phyloP scores from a whole-genome alignment of 2,888 invertebrate genomes.

The Drosophila phalerata region DNA sequence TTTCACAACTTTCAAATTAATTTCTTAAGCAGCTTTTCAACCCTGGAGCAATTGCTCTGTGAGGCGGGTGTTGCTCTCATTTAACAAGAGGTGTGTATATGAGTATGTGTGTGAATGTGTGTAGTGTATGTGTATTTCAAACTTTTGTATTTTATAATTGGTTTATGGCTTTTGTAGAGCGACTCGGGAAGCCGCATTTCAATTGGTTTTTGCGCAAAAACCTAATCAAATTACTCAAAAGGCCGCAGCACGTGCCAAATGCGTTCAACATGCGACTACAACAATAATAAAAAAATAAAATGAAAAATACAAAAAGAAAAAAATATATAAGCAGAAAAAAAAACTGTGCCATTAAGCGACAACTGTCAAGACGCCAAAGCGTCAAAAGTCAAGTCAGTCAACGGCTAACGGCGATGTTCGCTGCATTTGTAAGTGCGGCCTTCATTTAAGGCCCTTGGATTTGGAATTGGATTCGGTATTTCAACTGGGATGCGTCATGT shows the following conservation, averaged over 20 bases:
- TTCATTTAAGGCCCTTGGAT: conserved; percentile 48
- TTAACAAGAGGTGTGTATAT: conserved; percentile 3
- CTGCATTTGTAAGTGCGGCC: conserved; percentile 73
- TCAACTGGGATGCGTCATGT: conserved; percentile 46
- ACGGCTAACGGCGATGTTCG: conserved; percentile 57
- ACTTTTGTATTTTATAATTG: conserved; percentile 71
- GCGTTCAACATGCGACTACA: conserved; percentile 44
- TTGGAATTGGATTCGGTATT: neutral
- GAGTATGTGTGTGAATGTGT: conserved; percentile 10
- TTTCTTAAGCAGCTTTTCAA: conserved; percentile 5
- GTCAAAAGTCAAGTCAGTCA: conserved; percentile 35
- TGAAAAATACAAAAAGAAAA: neutral
- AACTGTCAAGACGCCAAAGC: conserved; percentile 38
- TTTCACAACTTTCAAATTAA: neutral
- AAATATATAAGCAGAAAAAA: neutral
- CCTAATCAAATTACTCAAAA: conserved; percentile 67
- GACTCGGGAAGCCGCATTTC: conserved; percentile 67
- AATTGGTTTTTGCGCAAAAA: conserved; percentile 56
- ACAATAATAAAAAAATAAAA: conserved; percentile 17
- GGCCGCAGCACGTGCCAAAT: conserved; percentile 69
- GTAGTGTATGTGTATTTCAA: conserved; percentile 20
- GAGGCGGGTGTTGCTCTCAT: conserved; percentile 12
- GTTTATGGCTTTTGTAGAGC: conserved; percentile 71
- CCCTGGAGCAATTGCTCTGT: conserved; percentile 27
- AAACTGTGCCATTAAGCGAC: conserved; percentile 29